phyloP scores from a whole-genome alignment of 2,888 invertebrate genomes.

The Acleris emargana region DNA sequence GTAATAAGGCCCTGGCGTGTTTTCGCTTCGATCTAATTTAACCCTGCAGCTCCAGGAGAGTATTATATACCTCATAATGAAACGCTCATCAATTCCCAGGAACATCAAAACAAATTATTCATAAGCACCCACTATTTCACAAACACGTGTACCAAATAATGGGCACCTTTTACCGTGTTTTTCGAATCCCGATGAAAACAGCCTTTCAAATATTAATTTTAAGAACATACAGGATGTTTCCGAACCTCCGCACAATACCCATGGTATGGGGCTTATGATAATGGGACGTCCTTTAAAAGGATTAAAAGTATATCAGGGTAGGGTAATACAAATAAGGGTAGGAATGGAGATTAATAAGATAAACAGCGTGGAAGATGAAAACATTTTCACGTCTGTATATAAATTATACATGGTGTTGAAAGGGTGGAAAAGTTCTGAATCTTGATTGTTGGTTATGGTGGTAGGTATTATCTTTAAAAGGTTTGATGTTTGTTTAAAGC shows the following conservation, averaged over 20 bases:
- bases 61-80: background rate
- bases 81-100: background rate
- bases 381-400: constrained; percentile 38
- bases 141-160: constrained; percentile 17
- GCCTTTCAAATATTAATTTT: constrained; percentile 49
- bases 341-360: constrained; percentile 44
- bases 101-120: background rate
- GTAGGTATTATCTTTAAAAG: constrained; percentile 2
- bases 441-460: constrained; percentile 1
- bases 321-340: constrained; percentile 46
- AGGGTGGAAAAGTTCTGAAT: constrained; percentile 16
- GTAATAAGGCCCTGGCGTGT: too few relatives aligned
- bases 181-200: constrained; percentile 40
- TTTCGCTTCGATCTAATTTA: too few relatives aligned
- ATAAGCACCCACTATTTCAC: constrained; percentile 6
- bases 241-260: constrained; percentile 46
- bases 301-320: constrained; percentile 50
- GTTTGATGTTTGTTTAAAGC: background rate
- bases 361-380: constrained; percentile 47
- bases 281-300: constrained; percentile 51
- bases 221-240: constrained; percentile 41
- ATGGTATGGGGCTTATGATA: constrained; percentile 50
- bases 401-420: constrained; percentile 10
- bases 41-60: too few relatives aligned
- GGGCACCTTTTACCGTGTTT: constrained; percentile 21